Base-by-base conservation (phyloP, 2,888 invertebrate species). In the Andricus curvator region DNA sequence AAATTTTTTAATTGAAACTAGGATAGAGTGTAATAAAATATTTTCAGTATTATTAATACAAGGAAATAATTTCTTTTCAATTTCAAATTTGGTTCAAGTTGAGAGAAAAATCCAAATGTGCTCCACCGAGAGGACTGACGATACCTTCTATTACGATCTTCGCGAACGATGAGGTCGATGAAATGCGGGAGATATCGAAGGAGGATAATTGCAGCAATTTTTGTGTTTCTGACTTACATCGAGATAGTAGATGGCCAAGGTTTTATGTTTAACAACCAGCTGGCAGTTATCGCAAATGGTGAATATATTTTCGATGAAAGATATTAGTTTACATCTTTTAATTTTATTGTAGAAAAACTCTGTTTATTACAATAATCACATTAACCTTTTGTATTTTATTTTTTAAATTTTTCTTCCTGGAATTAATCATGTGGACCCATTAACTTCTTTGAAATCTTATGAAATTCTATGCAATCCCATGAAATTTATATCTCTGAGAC, bases 281-380 rank as follows among this genome's bases (percentile, higher is more conserved):
- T 94, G 68, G 89, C 89, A 51, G 89, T 93, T 76, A 87, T 92
- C 67, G 92, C 91, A 82, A 93, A 93, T 89, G 94, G 94, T 94
- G 81, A 51, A 78, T 74, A 67, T n/a, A 67, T 74, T 74, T 33
- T n/a, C 9, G 20, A 44, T 33, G n/a, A 74, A n/a, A 56, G 29
- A 29, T 29, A 44, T 25, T 44, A 48, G 51, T 51, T 64, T 25
- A 22, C 22, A 15, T 17, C 17, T 48, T 17, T 6, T 1, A 0
- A 17, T 48, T 17, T 48, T 17, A 44, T 33, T 51, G 60, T 13
- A 4, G 41, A 15, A 78, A 48, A 25, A 17, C 29, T 13, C 2
- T 6, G 22, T 22, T 22, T 9, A 60, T 60, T 22, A 0, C 22
- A 22, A 60, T 60, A 60, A 60, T 60, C 2, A 11, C 8, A 22